These are phyloP conservation scores for Bombus breviceps DNA, from an alignment of 1,140 invertebrate species.

Conservation along the genomic window DNA sequence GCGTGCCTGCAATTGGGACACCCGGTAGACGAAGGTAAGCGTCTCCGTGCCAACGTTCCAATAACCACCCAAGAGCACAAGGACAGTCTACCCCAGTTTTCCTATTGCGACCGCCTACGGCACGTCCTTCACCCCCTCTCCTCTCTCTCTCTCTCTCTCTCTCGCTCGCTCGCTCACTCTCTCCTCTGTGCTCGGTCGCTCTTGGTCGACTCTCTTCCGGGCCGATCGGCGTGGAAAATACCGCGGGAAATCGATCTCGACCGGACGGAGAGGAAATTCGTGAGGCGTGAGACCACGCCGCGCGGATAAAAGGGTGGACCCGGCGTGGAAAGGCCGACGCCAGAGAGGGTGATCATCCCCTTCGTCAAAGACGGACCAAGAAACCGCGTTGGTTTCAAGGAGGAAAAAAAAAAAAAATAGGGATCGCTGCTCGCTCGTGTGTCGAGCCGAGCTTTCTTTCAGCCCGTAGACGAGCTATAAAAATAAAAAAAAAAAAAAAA, in stretches of 20 bases:
- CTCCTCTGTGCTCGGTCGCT: constrained; percentile 37
- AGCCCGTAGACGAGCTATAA: constrained; percentile 19
- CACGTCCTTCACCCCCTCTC: constrained; percentile 65
- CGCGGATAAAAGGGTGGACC: constrained; percentile 66
- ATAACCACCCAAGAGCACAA: constrained; percentile 80
- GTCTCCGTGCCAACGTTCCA: constrained; percentile 81
- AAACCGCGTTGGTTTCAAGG: constrained; percentile 62
- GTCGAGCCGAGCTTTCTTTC: constrained; percentile 17
- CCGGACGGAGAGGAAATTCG: constrained; percentile 71
- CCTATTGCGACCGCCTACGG: constrained; percentile 79
- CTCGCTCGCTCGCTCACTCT: constrained; percentile 42
- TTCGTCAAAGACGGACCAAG: constrained; percentile 67
- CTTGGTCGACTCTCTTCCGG: constrained; percentile 71
- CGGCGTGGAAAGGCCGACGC: constrained; percentile 56
- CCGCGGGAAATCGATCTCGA: constrained; percentile 72
- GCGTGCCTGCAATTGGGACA: constrained; percentile 59
- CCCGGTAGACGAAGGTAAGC: constrained; percentile 78
- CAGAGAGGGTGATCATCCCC: constrained; percentile 56
- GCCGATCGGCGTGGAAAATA: constrained; percentile 78
- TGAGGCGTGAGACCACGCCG: constrained; percentile 65
- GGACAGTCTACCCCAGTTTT: constrained; percentile 81
- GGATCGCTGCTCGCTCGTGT: background rate
- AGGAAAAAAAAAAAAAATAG: constrained; percentile 46
- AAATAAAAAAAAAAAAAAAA: constrained; percentile 21
- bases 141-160: no score